Percentiles rank a stretch among this genome's conserved stretches.
Evolutionary conservation across 2,888 invertebrate species (phyloP).

Genomic region (Lasius fuliginosus): DNA sequence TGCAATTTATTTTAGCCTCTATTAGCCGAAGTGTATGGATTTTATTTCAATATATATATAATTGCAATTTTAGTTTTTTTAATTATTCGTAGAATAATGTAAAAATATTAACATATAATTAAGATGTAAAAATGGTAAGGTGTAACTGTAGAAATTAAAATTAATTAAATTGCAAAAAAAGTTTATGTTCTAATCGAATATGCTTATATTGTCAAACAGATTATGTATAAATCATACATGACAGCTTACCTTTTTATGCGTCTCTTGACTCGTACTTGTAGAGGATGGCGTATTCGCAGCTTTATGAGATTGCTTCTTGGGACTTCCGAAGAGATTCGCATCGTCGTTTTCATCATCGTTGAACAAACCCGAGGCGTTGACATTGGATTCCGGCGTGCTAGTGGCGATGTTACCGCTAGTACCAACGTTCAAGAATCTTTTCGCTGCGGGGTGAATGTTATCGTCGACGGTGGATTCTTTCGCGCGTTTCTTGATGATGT

Average conservation of each 20-base stretch:
- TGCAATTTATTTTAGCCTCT: conserved; percentile 79
- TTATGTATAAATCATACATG: background rate
- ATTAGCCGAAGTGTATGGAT: background rate
- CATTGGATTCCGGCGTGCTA: conserved; percentile 79
- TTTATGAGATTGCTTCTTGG: conserved; percentile 66
- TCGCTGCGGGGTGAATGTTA: conserved; percentile 47
- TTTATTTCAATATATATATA: background rate
- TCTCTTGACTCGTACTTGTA: background rate
- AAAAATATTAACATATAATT: background rate
- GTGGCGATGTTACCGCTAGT: conserved; percentile 73
- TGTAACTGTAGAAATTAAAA: background rate
- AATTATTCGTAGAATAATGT: background rate
- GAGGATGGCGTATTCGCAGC: conserved; percentile 58
- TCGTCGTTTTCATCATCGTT: conserved; percentile 80
- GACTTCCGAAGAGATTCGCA: conserved; percentile 77
- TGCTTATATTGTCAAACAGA: background rate
- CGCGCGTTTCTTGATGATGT: conserved; percentile 69
- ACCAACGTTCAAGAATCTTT: conserved; percentile 72
- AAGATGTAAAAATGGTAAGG: background rate
- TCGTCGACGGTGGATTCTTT: conserved; percentile 57
- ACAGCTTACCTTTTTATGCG: conserved; percentile 66
- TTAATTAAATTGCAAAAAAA: background rate
- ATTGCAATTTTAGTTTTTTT: conserved; percentile 10
- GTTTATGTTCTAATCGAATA: background rate
- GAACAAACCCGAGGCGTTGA: conserved; percentile 76